These are phyloP conservation scores for Amphiprion clarkii DNA, from an alignment of 2,797 vertebrate species.

Conservation along the genomic window DNA sequence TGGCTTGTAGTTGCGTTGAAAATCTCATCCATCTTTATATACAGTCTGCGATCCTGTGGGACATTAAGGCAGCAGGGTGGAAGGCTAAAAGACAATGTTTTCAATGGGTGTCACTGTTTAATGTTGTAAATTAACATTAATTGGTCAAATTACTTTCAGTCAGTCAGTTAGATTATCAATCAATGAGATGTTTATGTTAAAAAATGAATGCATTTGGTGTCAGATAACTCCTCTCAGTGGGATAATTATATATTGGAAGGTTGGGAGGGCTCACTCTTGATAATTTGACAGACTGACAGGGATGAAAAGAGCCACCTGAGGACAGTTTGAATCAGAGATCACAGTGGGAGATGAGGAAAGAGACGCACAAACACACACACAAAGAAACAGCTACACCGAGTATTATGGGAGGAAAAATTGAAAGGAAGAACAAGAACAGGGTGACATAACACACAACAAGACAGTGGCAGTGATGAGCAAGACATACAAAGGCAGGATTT, in stretches of 20 bases:
- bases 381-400: constrained; percentile 4
- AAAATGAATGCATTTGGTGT: constrained; percentile 30
- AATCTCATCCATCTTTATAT: not conserved
- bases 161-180: constrained; percentile 8
- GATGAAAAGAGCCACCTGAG: constrained; percentile 61
- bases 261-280: constrained; percentile 29
- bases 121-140: not conserved
- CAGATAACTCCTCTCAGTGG: constrained; percentile 27
- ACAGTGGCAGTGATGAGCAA: constrained; percentile 34
- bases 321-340: constrained; percentile 47
- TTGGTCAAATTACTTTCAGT: not conserved
- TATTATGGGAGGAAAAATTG: constrained; percentile 5
- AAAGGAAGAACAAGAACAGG: constrained; percentile 27
- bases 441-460: constrained; percentile 40
- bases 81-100: not conserved
- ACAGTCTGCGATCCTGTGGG: not conserved
- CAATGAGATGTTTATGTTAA: constrained; percentile 14
- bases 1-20: no score
- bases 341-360: constrained; percentile 18
- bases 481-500: constrained; percentile 23
- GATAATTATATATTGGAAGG: constrained; percentile 53
- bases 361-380: not conserved
- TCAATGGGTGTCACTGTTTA: not conserved
- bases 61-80: not conserved
- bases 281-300: constrained; percentile 55